These are phyloP conservation scores for Encarsia formosa DNA, from an alignment of 2,888 invertebrate species.

Conservation along the genomic window DNA sequence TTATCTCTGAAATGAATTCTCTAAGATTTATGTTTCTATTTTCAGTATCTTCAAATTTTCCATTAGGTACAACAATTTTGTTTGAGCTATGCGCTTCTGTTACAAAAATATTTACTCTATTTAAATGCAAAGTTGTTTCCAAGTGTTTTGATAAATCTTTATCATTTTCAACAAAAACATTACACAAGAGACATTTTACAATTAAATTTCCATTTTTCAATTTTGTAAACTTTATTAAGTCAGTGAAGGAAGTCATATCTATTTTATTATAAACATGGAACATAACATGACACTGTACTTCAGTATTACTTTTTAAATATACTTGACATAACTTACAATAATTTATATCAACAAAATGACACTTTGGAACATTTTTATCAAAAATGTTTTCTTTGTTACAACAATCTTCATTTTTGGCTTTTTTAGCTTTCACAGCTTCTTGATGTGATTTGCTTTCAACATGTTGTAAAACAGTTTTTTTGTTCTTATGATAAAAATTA, in stretches of 20 bases:
- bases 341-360: background rate
- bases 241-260: background rate
- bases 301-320: background rate
- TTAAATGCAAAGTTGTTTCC: no score
- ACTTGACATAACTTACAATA: slow-evolving; percentile 4
- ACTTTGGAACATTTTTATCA: background rate
- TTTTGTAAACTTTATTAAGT: slow-evolving; percentile 6
- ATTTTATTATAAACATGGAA: background rate
- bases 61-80: background rate
- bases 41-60: background rate
- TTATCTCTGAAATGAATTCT: no score
- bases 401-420: background rate
- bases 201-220: background rate
- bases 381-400: background rate
- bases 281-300: background rate
- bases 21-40: no score
- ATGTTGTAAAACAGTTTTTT: no score
- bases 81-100: background rate
- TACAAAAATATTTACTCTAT: background rate
- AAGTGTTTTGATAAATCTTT: no score
- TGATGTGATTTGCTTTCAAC: background rate
- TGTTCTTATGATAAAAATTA: no score
- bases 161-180: background rate
- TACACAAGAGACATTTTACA: slow-evolving; percentile 9
- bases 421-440: background rate